These are phyloP conservation scores for Bucco capensis DNA, from an alignment of 2,113 vertebrate genomes.

Conservation along the genomic window DNA sequence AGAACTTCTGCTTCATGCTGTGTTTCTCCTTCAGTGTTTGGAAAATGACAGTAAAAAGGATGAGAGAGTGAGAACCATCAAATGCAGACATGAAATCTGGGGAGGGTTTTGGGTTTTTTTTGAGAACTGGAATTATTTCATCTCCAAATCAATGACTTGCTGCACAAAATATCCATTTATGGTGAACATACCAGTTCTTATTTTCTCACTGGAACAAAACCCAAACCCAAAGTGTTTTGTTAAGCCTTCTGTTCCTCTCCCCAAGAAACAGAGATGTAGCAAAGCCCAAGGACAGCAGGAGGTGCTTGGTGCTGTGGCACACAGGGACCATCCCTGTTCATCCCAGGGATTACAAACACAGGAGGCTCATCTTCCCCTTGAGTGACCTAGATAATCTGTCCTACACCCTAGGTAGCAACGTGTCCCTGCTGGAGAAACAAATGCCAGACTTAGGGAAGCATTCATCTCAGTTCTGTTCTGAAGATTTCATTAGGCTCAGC, in stretches of 20 bases:
- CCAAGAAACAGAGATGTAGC: not conserved
- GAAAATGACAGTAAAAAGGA: not conserved
- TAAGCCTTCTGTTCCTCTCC: not conserved
- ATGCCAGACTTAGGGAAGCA: not conserved
- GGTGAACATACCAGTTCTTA: not conserved
- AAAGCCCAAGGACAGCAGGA: not conserved
- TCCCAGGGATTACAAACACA: not conserved
- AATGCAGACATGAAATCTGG: not conserved
- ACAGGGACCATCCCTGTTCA: not conserved
- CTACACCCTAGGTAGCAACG: rapidly evolving
- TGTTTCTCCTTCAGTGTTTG: not conserved
- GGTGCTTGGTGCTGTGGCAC: not conserved
- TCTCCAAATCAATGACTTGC: not conserved
- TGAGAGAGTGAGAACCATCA: not conserved
- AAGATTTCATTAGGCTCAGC: not conserved
- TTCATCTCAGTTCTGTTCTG: not conserved
- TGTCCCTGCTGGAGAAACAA: not conserved
- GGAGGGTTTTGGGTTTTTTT: not conserved
- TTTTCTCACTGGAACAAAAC: not conserved
- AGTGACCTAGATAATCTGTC: not conserved
- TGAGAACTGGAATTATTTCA: not conserved
- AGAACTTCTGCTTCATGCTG: not conserved
- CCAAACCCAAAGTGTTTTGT: not conserved
- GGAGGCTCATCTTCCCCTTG: not conserved
- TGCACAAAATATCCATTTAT: not conserved